Evolutionary conservation across 2,797 vertebrate species (phyloP), one percentile per base, ranked within the genome.

Genomic region (Argyrosomus regius): DNA sequence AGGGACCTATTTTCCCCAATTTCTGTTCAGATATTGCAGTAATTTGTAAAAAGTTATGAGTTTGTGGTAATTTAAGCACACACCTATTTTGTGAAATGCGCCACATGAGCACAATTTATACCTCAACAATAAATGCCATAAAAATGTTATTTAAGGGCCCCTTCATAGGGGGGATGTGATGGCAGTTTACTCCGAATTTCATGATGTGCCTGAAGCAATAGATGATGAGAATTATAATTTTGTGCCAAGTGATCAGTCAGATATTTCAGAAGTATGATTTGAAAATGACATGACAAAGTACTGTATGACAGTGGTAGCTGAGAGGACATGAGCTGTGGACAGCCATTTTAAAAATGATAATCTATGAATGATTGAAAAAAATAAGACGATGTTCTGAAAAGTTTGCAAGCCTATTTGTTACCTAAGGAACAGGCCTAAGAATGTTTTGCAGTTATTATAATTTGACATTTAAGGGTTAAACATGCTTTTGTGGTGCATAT

Each of bases 51-150:
- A 9, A 46, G 18, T 17, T 35, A 46, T 59, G 52, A 43, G 16
- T 63, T 39, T 82, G 18, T 69, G 41, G 52, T 75, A 49, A 75
- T 31, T 35, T 73, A 20, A 62, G 13, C 24, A 24, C 53, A 16
- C 7, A 49, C 63, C 22, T 48, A 60, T 63, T 59, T 66, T 28
- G 35, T 46, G 22, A 67, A 81, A 71, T 71, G 46, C 14, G 50
- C 13, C 16, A 52, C 60, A 61, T 1, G 66, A 61, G 31, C 41
- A 72, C 22, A 75, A 24, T 67, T 9, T 52, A 43, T 75, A 63
- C 20, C 12, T 39, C 35, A 39, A 39, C 35, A 39, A 39, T 39
- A 46, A 67, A 56, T 14, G 35, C 17, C 17, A 35, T 58, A 35
- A 58, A 58, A 26, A 20, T 35, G 17, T 31, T 10, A 57, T 28